Evolutionary conservation across 2,888 invertebrate species (phyloP).

Genomic region (Polyommatus iphigenia): DNA sequence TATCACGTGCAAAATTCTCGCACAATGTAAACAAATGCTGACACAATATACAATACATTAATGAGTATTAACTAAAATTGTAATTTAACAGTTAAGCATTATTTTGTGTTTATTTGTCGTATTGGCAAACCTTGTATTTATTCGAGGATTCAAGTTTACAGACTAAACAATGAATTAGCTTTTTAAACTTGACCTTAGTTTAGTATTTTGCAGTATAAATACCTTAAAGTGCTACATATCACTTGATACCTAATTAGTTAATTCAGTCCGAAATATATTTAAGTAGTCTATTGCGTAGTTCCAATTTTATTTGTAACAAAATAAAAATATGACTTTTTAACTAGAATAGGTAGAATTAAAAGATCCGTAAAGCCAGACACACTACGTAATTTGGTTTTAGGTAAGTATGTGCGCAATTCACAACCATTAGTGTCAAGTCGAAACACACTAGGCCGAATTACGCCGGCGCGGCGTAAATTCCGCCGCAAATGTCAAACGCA

Average conservation of each 20-base stretch:
- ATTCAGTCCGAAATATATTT: neutral
- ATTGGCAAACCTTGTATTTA: neutral
- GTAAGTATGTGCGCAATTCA: no score
- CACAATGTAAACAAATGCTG: neutral
- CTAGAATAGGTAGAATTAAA: no score
- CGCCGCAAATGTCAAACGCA: no score
- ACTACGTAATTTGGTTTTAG: no score
- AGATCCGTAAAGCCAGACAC: no score
- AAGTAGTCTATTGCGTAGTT: no score
- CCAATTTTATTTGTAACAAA: no score
- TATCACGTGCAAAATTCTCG: constrained; percentile 8
- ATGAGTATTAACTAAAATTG: neutral
- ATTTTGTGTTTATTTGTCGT: neutral
- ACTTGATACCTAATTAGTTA: neutral
- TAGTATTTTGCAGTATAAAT: neutral
- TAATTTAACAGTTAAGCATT: neutral
- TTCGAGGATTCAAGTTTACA: neutral
- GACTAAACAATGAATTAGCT: neutral
- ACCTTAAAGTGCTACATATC: neutral
- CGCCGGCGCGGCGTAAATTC: no score
- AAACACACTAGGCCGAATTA: no score
- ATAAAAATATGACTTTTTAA: no score
- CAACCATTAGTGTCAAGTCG: no score
- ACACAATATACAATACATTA: neutral
- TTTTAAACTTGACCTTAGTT: neutral